Evolutionary conservation across 2,797 vertebrate species (phyloP), one percentile per base, ranked within the genome.

Genomic region (Microctenopoma stevenorrisi): DNA sequence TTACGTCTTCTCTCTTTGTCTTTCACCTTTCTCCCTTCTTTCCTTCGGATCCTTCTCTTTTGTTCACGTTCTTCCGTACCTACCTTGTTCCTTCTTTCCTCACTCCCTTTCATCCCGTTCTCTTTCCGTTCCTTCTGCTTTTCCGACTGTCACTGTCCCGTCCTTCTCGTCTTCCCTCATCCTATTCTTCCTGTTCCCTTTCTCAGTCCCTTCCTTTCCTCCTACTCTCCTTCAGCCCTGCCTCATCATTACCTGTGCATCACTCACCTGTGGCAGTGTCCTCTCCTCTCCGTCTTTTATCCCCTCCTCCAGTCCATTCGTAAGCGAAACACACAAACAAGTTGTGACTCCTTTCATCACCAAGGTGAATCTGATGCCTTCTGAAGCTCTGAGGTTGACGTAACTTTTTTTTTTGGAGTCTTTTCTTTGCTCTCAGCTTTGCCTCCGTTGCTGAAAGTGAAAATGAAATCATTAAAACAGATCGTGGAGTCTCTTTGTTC

Each of bases 401-500:
- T 43, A 49, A 49, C 49, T 64, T 72, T 67, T 42, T 42, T 63
- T 72, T 54, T 13, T 14, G 12, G 51, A 56, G 16, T 57, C 51
- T n/a, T 38, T 50, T 57, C 49, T 69, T 11, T 4, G 9, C 57
- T 56, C 53, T 60, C 43, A n/a, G 48, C 56, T 18, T 67, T 6
- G 2, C 43, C 35, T 64, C 28, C 26, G 63, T 26, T 16, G 22
- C 42, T 65, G 63, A 49, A 48, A 52, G 67, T 59, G 42, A 53
- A 74, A 72, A 65, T 54, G 37, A 64, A 79, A 78, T 81, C 83
- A 82, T 83, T 83, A 78, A 69, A 74, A 43, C 43, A 1, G n/a
- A 78, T 75, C 46, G 12, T 46, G 0, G 69, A 66, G 58, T 74
- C 44, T 89, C 61, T 88, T 81, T 84, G 76, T 86, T 82, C 56